Evolutionary conservation across 1,140 invertebrate species (phyloP).

Genomic region (Drepana arcuata): DNA sequence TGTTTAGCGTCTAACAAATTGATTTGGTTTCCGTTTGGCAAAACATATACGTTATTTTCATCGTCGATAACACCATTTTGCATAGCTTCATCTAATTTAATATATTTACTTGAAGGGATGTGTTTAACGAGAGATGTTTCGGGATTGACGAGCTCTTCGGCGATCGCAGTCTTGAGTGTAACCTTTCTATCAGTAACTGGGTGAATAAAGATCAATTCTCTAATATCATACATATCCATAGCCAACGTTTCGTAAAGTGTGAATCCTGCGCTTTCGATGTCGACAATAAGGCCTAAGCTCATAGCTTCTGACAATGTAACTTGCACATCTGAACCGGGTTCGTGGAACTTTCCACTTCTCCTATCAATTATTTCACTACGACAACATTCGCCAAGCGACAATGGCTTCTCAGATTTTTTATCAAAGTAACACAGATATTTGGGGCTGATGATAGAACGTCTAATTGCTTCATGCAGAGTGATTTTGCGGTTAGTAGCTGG

Average conservation of each 20-base stretch:
- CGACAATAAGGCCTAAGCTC: conserved; percentile 83
- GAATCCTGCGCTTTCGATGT: conserved; percentile 87
- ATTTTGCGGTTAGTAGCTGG: conserved; percentile 82
- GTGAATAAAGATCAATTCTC: conserved; percentile 83
- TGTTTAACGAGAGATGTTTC: conserved; percentile 85
- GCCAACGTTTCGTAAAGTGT: conserved; percentile 86
- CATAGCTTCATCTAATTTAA: conserved; percentile 84
- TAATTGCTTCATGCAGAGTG: conserved; percentile 88
- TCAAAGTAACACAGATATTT: conserved; percentile 87
- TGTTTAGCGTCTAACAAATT: conserved; percentile 81
- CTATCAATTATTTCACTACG: conserved; percentile 87
- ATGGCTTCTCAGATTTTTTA: conserved; percentile 77
- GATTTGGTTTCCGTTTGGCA: conserved; percentile 76
- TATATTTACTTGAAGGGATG: conserved; percentile 77
- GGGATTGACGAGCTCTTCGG: conserved; percentile 86
- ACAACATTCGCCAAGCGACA: conserved; percentile 85
- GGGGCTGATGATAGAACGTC: conserved; percentile 84
- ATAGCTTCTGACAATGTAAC: conserved; percentile 82
- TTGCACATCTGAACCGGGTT: conserved; percentile 77
- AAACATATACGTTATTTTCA: conserved; percentile 77
- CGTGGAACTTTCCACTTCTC: conserved; percentile 82
- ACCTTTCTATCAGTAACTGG: conserved; percentile 84
- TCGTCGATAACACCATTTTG: conserved; percentile 82
- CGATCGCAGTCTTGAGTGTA: conserved; percentile 84
- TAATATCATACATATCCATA: conserved; percentile 85